Conservation (phyloP, 2,888 invertebrate genomes). For the Drosophila limbata region DNA sequence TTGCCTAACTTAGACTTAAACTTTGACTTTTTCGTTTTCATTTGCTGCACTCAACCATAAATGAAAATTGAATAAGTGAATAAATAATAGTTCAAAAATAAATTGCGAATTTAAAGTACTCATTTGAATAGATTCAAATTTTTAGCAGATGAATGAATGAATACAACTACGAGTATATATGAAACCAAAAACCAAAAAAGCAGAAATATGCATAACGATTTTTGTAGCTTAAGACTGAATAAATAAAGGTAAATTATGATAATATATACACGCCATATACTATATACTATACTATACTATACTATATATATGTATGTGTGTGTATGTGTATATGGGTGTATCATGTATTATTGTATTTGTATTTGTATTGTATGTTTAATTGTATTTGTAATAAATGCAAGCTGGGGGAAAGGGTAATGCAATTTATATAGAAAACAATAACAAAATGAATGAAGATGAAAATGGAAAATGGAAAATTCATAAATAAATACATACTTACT, state of each 20-base stretch:
- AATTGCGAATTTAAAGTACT: constrained; percentile 73
- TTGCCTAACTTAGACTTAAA: constrained; percentile 35
- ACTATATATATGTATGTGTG: constrained; percentile 10
- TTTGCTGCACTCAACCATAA: constrained; percentile 47
- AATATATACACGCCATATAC: constrained; percentile 53
- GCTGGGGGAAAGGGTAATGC: constrained; percentile 76
- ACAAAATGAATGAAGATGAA: constrained; percentile 26
- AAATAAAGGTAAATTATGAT: constrained; percentile 74
- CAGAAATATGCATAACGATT: constrained; percentile 78
- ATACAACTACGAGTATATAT: constrained; percentile 21
- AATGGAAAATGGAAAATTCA: constrained; percentile 29
- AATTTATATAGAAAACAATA: constrained; percentile 62
- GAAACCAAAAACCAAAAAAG: constrained; percentile 27
- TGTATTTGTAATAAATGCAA: constrained; percentile 74
- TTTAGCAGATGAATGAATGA: constrained; percentile 42
- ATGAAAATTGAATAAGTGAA: constrained; percentile 21
- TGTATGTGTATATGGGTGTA: constrained; percentile 13
- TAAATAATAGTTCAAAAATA: constrained; percentile 43
- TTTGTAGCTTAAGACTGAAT: constrained; percentile 83
- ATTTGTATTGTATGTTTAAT: constrained; percentile 71
- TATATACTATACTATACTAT: constrained; percentile 31
- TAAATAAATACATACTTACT: constrained; percentile 25
- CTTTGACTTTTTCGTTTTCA: constrained; percentile 26
- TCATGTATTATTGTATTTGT: constrained; percentile 36
- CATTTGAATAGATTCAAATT: constrained; percentile 73